A percentile compares a stretch with the other conserved stretches of the same genome.
Evolutionary conservation across 2,888 invertebrate species (phyloP).

Genomic region (Oscheius onirici): DNA sequence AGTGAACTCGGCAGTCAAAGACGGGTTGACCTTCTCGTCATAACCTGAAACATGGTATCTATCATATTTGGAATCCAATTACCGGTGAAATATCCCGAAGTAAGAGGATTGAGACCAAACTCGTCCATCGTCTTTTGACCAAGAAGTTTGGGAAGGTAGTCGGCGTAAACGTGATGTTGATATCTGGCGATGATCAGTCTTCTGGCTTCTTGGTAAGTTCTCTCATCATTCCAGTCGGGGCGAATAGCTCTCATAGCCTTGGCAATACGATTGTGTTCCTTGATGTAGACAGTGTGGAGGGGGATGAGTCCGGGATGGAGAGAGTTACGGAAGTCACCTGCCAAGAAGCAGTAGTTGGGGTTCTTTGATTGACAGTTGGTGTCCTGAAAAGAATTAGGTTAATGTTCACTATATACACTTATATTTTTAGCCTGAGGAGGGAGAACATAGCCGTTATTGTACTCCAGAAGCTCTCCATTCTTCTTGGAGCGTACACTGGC

Average conservation of each 20-base stretch:
- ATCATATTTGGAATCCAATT: too few species aligned
- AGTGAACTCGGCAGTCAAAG: constrained; percentile 85
- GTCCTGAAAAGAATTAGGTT: constrained; percentile 35
- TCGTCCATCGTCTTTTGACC: constrained; percentile 34
- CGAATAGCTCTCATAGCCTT: constrained; percentile 30
- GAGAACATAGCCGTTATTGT: constrained; percentile 36
- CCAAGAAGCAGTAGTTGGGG: constrained; percentile 48
- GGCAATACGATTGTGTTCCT: constrained; percentile 65
- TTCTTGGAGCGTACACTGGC: constrained; percentile 81
- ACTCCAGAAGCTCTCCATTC: constrained; percentile 44
- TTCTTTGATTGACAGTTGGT: constrained; percentile 54
- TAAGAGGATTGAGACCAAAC: constrained; percentile 38
- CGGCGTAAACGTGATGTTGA: constrained; percentile 74
- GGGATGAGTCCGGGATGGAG: constrained; percentile 60
- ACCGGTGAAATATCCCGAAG: constrained; percentile 34
- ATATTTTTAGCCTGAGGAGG: constrained; percentile 47
- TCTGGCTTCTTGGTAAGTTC: constrained; percentile 65
- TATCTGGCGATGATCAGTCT: constrained; percentile 74
- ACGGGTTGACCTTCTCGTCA: constrained; percentile 79
- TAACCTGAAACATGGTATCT: constrained; percentile 68
- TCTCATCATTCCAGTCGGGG: constrained; percentile 47
- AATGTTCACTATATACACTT: not conserved
- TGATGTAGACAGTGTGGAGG: constrained; percentile 57
- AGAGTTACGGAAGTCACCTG: constrained; percentile 60
- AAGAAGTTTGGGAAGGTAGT: constrained; percentile 82